Evolutionary conservation across 2,797 vertebrate species (phyloP), one percentile per base, ranked within the genome.

Genomic region (Alcedo atthis): DNA sequence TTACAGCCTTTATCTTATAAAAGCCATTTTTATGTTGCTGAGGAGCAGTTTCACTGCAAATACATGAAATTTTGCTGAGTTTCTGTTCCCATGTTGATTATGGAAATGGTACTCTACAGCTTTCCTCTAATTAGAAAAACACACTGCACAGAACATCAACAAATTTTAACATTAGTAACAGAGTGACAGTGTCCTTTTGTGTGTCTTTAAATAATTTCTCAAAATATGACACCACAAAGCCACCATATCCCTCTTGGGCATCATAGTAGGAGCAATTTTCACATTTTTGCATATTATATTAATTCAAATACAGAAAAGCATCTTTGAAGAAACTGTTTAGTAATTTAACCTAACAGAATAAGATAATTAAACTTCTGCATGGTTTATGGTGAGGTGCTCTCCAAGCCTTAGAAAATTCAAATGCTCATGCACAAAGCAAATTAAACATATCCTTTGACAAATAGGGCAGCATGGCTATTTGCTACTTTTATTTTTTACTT

Each of bases 1-100:
- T 98, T 98, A 98, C 97, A 98, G 97, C 94, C 96, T 98, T 98
- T 98, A 97, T 97, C 95, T 95, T 97, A 97, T 96, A 98, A 98
- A 98, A 97, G 97, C 97, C 97, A 97, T 98, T 97, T 98, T 97
- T 97, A 97, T 97, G 97, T 97, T 98, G 95, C 97, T 63, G 94
- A 96, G 96, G 95, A 97, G 96, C 96, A 96, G 95, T 97, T 98
- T 97, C 95, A 96, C 89, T 93, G 96, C 96, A 97, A 98, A 98
- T 96, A 97, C 96, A 97, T 79, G 95, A 94, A 97, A 97, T 97
- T 98, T 97, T 97, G 96, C 97, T 97, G 97, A 97, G 97, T 97
- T 97, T 96, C 92, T 68, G 57, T 97, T 98, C 97, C 97, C 97
- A 90, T 96, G 97, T 95, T 85, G 96, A 98, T 98, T 97, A 97